phyloP scores from a whole-genome alignment of 2,797 vertebrate species.

The Arctocebus calabarensis region DNA sequence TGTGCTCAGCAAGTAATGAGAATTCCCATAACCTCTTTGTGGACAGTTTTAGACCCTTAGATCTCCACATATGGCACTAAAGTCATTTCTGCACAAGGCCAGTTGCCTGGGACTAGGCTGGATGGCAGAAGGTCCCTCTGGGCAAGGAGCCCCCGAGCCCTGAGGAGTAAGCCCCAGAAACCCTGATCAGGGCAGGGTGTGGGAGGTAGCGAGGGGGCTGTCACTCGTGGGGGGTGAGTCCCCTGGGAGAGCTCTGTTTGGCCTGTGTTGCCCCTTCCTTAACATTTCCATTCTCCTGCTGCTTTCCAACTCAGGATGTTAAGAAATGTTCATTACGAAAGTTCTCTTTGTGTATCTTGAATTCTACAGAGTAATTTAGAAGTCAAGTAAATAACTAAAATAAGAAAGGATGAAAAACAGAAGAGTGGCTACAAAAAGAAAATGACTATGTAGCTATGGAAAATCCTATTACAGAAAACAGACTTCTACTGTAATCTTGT shows the following conservation, averaged over 20 bases:
- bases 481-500: slow-evolving; percentile 36
- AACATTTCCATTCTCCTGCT: neutral
- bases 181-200: neutral
- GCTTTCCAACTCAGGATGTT: neutral
- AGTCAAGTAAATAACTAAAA: slow-evolving; percentile 65
- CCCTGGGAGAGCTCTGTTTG: neutral
- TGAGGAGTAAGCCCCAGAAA: neutral
- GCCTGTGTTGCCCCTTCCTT: neutral
- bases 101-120: neutral
- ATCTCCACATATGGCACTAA: neutral
- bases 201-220: neutral
- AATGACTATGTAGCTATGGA: slow-evolving; percentile 42
- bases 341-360: slow-evolving; percentile 51
- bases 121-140: neutral
- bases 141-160: neutral
- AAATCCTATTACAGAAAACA: slow-evolving; percentile 61
- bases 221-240: neutral
- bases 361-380: slow-evolving; percentile 51
- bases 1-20: neutral
- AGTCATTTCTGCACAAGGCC: neutral
- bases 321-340: neutral
- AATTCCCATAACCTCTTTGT: neutral
- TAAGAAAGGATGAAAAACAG: slow-evolving; percentile 59
- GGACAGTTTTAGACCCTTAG: neutral
- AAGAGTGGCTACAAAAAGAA: slow-evolving; percentile 45